Evolutionary conservation across 2,888 invertebrate species (phyloP).

Genomic region (Meandrusa payeni): DNA sequence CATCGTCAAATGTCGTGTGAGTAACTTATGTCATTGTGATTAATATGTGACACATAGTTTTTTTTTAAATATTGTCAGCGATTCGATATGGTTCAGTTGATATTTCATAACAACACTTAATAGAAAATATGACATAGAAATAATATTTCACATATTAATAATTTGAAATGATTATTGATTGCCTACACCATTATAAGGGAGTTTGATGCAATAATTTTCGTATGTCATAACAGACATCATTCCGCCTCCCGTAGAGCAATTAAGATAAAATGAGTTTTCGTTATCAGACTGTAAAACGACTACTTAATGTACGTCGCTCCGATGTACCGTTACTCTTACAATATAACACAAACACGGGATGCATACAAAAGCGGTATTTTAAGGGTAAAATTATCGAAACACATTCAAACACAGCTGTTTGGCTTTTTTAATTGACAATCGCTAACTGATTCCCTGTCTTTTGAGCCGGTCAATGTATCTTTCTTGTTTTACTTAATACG

Average conservation of each 20-base stretch:
- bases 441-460: constrained; percentile 14
- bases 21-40: too few species aligned
- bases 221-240: constrained; percentile 37
- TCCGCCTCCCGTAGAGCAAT: constrained; percentile 32
- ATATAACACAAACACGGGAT: constrained; percentile 13
- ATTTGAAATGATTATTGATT: constrained; percentile 4
- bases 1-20: too few species aligned
- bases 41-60: too few species aligned
- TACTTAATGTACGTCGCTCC: constrained; percentile 16
- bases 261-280: constrained; percentile 29
- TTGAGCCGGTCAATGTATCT: constrained; percentile 16
- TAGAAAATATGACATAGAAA: too few species aligned
- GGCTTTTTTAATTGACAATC: constrained; percentile 20
- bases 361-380: constrained; percentile 14
- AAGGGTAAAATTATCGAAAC: constrained; percentile 12
- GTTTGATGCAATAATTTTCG: constrained; percentile 28
- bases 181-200: constrained; percentile 10
- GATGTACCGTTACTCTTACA: constrained; percentile 12
- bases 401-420: constrained; percentile 16
- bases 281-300: constrained; percentile 20
- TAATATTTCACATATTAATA: too few species aligned
- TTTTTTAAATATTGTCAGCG: too few species aligned
- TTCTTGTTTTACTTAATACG: constrained; percentile 20
- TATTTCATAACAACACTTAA: too few species aligned
- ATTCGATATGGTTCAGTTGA: too few species aligned